A percentile compares a stretch with the other conserved stretches of the same genome.
phyloP scores from a whole-genome alignment of 2,113 vertebrate species.

The Thinocorus orbignyianus region DNA sequence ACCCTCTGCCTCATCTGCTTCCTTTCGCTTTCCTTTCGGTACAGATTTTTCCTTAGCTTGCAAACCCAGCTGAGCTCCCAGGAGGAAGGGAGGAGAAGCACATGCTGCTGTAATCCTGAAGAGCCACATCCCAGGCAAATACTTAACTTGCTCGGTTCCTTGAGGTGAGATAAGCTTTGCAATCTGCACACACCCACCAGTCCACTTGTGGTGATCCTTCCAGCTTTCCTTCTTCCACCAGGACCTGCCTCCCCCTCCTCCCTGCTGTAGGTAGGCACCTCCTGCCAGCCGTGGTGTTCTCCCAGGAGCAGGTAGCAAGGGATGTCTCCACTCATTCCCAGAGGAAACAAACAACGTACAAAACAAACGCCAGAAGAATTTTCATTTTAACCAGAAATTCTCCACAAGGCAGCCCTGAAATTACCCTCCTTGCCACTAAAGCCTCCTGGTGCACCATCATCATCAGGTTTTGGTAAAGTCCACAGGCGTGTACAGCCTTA shows the following conservation, averaged over 20 bases:
- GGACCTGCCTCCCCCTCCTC: neutral
- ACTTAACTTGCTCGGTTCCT: neutral
- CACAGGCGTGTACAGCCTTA: accelerated
- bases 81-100: slow-evolving; percentile 1
- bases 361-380: neutral
- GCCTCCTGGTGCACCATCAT: neutral
- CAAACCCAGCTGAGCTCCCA: slow-evolving; percentile 5
- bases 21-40: neutral
- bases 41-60: neutral
- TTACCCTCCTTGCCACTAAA: accelerated
- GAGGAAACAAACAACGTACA: neutral
- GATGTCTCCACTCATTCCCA: neutral
- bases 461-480: neutral
- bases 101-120: neutral
- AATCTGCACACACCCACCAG: neutral
- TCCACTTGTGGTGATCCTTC: neutral
- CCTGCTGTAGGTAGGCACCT: neutral
- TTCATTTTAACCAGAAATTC: neutral
- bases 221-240: neutral
- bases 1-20: neutral
- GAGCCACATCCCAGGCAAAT: neutral
- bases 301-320: neutral
- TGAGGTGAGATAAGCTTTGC: neutral
- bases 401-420: neutral
- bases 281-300: neutral